A percentile compares a stretch with the other conserved stretches of the same genome.
Conservation (phyloP, 2,113 vertebrate genomes). For the Brachypodius melanocephalos region DNA sequence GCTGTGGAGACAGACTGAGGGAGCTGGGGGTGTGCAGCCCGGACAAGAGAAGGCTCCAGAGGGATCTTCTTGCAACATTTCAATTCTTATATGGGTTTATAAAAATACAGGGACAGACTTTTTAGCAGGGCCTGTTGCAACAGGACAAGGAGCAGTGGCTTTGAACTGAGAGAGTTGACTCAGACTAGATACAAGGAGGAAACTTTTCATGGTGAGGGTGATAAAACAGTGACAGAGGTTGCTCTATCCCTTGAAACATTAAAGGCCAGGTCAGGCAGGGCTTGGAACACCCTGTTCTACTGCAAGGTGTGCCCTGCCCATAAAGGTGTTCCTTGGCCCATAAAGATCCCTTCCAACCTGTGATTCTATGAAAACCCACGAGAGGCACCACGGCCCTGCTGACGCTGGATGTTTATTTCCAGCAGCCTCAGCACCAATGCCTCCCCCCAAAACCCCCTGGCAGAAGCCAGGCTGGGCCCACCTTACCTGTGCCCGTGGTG, state of each 20-base stretch:
- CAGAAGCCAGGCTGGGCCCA: neutral
- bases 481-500: constrained; percentile 81
- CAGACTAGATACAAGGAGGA: neutral
- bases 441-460: rapidly evolving
- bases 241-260: neutral
- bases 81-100: neutral
- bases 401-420: neutral
- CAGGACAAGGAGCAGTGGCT: neutral
- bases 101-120: neutral
- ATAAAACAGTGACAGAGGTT: neutral
- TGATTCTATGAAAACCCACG: rapidly evolving
- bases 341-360: neutral
- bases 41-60: neutral
- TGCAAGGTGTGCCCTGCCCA: neutral
- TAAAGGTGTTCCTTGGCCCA: rapidly evolving
- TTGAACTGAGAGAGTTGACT: neutral
- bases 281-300: neutral
- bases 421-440: rapidly evolving
- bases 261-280: rapidly evolving
- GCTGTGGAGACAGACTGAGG: neutral
- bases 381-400: rapidly evolving
- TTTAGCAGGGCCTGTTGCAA: neutral
- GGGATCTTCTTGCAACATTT: neutral
- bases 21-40: neutral
- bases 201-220: neutral